These are phyloP conservation scores for Phalacrocorax brasilianus DNA, from an alignment of 2,113 vertebrate genomes.

Conservation along the genomic window DNA sequence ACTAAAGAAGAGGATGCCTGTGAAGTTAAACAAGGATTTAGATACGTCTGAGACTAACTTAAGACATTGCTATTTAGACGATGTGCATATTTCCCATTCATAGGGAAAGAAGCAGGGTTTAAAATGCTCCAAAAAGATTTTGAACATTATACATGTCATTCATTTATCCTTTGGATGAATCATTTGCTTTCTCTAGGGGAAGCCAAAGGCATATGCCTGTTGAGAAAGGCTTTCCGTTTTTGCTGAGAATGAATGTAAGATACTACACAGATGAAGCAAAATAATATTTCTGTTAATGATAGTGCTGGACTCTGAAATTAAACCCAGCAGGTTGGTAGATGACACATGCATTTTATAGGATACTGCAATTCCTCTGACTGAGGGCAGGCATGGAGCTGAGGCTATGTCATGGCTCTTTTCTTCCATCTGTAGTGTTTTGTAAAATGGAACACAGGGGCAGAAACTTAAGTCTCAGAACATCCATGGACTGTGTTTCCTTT, in stretches of 20 bases:
- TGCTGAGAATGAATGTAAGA: background rate
- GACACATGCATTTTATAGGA: background rate
- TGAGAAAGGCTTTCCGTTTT: background rate
- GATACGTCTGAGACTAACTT: background rate
- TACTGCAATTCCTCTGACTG: background rate
- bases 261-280: background rate
- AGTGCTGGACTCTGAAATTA: slow-evolving; percentile 3
- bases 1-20: background rate
- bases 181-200: background rate
- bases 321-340: background rate
- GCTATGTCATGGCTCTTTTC: background rate
- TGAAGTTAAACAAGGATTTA: background rate
- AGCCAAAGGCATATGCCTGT: background rate
- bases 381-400: background rate
- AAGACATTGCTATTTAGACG: background rate
- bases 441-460: background rate
- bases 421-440: background rate
- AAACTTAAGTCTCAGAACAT: background rate
- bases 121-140: background rate
- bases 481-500: background rate
- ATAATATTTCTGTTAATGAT: background rate
- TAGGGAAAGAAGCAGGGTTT: background rate
- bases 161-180: background rate
- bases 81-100: background rate
- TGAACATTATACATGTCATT: background rate